Base-by-base conservation (phyloP, 2,888 invertebrate species). In the Hylaea fasciaria region DNA sequence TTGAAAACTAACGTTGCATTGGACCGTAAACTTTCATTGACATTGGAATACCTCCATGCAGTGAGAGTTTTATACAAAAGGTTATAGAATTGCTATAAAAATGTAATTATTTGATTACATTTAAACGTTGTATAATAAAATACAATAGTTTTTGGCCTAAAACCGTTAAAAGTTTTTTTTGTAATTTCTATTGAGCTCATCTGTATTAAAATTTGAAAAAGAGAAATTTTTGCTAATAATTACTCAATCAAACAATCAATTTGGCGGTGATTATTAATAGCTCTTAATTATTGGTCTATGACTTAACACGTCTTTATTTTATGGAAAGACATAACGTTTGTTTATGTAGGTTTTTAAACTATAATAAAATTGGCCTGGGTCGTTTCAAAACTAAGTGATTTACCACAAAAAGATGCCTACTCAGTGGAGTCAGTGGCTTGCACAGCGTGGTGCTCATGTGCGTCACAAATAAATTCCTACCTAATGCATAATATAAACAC, bases 81-180 rank as follows among this genome's bases (percentile, higher is more conserved):
- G 64, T 66, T 58, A 62, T 17, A 16, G 35, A 10, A 48, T 39
- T 54, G 60, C 46, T 55, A 50, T 63, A 65, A 69, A 64, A 37
- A 32, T 14, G n/a, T 57, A 63, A 58, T 60, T 32, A 62, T 58
- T 66, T 66, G 51, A 69, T 69, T 65, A 62, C 55, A 48, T 55
- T 45, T 63, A 64, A 66, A 63, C 61, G 66, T 61, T 51, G 56
- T 56, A 60, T 53, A 62, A 66, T 65, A 62, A 57, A 66, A 64
- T 40, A 49, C 37, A 37, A 37, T 12, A 37, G 12, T n/a, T 37
- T 37, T n/a, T 8, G 37, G 37, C 37, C 37, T 37, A 37, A 37
- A 37, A 37, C 10, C n/a, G 10, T 37, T 37, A n/a, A n/a, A 3
- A 8, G 35, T 35, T 8, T 35, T 35, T 35, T 35, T 28, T 28